Percentiles rank a stretch among this genome's conserved stretches.
phyloP scores from a whole-genome alignment of 1,140 invertebrate species.

The Mamestra configurata region DNA sequence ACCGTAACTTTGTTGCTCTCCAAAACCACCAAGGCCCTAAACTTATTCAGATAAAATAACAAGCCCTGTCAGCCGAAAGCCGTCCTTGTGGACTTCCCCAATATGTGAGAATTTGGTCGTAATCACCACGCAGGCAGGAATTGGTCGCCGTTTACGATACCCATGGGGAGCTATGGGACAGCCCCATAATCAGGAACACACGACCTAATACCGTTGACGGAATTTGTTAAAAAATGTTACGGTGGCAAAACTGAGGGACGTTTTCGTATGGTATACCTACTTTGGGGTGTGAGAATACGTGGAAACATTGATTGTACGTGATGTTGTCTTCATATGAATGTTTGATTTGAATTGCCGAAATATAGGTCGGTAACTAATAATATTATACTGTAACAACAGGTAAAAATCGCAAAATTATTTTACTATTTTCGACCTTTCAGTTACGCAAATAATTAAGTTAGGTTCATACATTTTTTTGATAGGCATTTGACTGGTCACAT shows the following conservation, averaged over 20 bases:
- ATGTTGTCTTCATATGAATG: too few relatives aligned
- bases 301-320: neutral
- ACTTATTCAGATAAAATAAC: neutral
- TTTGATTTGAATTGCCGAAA: too few relatives aligned
- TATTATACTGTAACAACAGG: too few relatives aligned
- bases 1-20: neutral
- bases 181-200: slow-evolving; percentile 1
- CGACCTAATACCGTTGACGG: neutral
- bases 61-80: neutral
- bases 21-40: neutral
- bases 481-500: too few relatives aligned
- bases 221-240: slow-evolving; percentile 38
- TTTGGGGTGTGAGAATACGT: neutral
- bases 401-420: too few relatives aligned
- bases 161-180: slow-evolving; percentile 18
- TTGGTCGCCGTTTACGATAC: slow-evolving; percentile 39
- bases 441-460: too few relatives aligned
- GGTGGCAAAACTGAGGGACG: neutral
- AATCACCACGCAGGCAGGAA: slow-evolving; percentile 6
- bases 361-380: too few relatives aligned
- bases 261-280: neutral
- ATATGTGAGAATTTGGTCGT: slow-evolving; percentile 21
- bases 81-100: neutral
- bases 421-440: too few relatives aligned
- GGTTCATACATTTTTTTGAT: too few relatives aligned